Evolutionary conservation across 1,140 invertebrate species (phyloP).

Genomic region (Ruditapes philippinarum): DNA sequence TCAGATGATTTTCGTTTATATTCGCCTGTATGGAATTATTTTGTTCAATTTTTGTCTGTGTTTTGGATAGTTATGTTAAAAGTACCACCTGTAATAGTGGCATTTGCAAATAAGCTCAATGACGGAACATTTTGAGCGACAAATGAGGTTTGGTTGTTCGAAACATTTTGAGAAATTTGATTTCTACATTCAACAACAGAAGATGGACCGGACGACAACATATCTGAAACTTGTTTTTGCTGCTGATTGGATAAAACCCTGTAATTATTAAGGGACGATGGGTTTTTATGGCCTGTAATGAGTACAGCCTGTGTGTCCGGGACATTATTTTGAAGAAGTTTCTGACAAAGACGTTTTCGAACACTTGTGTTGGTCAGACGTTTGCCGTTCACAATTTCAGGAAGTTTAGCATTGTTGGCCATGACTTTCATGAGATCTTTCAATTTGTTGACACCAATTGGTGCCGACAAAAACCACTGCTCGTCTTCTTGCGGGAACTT

Average conservation of each 20-base stretch:
- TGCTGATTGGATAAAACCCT: neutral
- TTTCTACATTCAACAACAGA: too few species aligned
- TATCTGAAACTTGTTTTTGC: neutral
- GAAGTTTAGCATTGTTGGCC: neutral
- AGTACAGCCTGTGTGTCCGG: conserved; percentile 26
- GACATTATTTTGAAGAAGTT: conserved; percentile 22
- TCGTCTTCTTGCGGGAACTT: neutral
- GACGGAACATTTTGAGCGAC: conserved; percentile 9
- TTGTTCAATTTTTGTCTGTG: neutral
- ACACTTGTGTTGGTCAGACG: neutral
- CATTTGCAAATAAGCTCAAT: neutral
- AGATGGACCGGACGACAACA: neutral
- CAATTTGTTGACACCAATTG: neutral
- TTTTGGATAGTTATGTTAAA: neutral
- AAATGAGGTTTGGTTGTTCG: neutral
- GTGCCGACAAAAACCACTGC: neutral
- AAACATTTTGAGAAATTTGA: neutral
- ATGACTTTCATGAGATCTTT: conserved; percentile 11
- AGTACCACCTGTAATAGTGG: neutral
- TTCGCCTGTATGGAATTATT: too few species aligned
- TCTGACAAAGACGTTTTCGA: neutral
- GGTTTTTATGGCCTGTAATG: conserved; percentile 13
- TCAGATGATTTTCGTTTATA: too few species aligned
- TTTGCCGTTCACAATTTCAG: neutral
- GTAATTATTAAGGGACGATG: neutral